Conservation (phyloP, 35 echinoderm and acorn worm genomes). For the Nesometra sesokonis region DNA sequence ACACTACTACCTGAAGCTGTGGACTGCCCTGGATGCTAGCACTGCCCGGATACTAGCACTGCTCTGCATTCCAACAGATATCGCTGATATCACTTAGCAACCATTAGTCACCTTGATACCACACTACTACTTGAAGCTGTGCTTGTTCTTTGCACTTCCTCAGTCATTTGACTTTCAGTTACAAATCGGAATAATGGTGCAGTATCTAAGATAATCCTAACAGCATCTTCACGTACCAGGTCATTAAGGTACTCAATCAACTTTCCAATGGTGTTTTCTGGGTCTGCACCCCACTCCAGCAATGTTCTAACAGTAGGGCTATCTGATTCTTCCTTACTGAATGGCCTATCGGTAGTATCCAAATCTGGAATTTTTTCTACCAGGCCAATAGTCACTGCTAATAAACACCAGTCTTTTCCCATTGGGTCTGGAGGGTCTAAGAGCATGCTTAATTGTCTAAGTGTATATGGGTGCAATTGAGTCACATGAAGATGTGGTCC, state of each 20-base stretch:
- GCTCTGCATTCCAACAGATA: too few relatives aligned
- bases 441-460: conserved; percentile 84
- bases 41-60: too few relatives aligned
- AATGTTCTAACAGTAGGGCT: conserved; percentile 78
- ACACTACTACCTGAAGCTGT: too few relatives aligned
- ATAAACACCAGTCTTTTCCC: conserved; percentile 96
- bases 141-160: conserved; percentile 43
- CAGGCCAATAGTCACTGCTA: conserved; percentile 71
- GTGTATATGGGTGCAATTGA: conserved; percentile 63
- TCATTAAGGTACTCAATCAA: conserved; percentile 67
- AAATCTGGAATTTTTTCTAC: conserved; percentile 65
- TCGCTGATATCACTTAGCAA: not conserved
- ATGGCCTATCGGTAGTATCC: conserved; percentile 50
- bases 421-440: conserved; percentile 95
- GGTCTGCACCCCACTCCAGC: conserved; percentile 57
- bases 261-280: conserved; percentile 52
- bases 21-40: too few relatives aligned
- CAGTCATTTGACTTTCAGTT: conserved; percentile 59
- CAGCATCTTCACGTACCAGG: conserved; percentile 71
- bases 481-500: conserved; percentile 68
- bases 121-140: conserved; percentile 82
- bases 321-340: conserved; percentile 69
- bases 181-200: conserved; percentile 91
- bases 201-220: conserved; percentile 54
- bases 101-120: conserved; percentile 61